Conservation (phyloP, 53 echinoderm and acorn worm species). For the Holothuria leucospilota region DNA sequence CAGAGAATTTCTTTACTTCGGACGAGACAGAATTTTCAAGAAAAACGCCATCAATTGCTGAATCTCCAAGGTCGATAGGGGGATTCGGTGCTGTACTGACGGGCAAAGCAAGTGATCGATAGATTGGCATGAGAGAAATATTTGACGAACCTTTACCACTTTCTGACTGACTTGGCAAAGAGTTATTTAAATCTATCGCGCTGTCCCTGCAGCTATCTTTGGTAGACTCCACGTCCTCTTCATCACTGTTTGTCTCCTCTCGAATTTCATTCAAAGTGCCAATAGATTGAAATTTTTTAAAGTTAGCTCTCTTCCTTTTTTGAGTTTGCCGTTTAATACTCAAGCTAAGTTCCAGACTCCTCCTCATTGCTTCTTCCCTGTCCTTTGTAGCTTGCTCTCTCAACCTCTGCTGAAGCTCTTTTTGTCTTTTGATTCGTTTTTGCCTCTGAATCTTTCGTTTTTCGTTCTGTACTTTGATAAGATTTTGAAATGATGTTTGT, state of each 20-base stretch:
- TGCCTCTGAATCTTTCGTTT: conserved; percentile 76
- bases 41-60: too few relatives aligned
- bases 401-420: conserved; percentile 62
- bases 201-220: too few relatives aligned
- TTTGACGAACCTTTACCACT: too few relatives aligned
- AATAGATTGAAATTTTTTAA: not conserved
- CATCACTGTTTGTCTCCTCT: not conserved
- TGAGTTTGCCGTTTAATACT: conserved; percentile 5
- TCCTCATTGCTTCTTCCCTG: conserved; percentile 69
- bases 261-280: not conserved
- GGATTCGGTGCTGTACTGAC: too few relatives aligned
- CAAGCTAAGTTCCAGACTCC: conserved; percentile 55
- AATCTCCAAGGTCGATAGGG: too few relatives aligned
- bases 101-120: too few relatives aligned
- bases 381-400: conserved; percentile 76
- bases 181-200: too few relatives aligned
- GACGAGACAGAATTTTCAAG: too few relatives aligned
- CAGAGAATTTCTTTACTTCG: too few relatives aligned
- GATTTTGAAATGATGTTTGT: conserved; percentile 72
- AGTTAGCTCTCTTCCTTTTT: not conserved
- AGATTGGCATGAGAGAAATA: too few relatives aligned
- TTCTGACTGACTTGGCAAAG: too few relatives aligned
- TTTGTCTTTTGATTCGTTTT: conserved; percentile 74
- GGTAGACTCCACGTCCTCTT: not conserved
- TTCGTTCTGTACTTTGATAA: conserved; percentile 79